phyloP scores from a whole-genome alignment of 1,140 invertebrate species.

The Caenorhabditis elegans region DNA sequence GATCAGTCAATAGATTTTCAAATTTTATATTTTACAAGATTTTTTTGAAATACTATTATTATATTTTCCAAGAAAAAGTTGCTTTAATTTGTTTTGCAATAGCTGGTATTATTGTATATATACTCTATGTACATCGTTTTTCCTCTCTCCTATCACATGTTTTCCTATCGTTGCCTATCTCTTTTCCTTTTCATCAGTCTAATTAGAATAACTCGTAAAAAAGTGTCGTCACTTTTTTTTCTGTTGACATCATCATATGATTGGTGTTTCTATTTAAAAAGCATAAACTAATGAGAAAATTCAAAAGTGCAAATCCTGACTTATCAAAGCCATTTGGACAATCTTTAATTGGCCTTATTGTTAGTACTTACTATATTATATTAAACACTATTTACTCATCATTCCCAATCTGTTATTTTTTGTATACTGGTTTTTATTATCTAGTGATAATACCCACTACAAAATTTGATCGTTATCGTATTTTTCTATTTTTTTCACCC shows the following conservation, averaged over 20 bases:
- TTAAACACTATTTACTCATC: no score
- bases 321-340: no score
- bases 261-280: not conserved
- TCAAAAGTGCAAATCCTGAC: not conserved
- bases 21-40: no score
- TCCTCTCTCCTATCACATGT: not conserved
- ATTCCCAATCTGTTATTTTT: not conserved
- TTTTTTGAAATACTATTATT: no score
- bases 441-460: not conserved
- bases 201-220: conserved; percentile 13
- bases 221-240: not conserved
- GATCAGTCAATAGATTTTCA: no score
- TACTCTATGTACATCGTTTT: no score
- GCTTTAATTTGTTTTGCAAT: no score
- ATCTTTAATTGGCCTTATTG: no score
- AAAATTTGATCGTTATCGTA: not conserved
- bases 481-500: no score
- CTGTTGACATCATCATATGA: conserved; percentile 20
- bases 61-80: no score
- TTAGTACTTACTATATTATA: no score
- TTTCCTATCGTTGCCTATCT: not conserved
- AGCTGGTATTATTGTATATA: no score
- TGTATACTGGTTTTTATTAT: not conserved
- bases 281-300: not conserved
- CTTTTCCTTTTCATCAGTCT: not conserved